Evolutionary conservation across 2,888 invertebrate genomes (phyloP), one percentile per base, ranked within the genome.

Genomic region (Caenorhabditis wallacei): DNA sequence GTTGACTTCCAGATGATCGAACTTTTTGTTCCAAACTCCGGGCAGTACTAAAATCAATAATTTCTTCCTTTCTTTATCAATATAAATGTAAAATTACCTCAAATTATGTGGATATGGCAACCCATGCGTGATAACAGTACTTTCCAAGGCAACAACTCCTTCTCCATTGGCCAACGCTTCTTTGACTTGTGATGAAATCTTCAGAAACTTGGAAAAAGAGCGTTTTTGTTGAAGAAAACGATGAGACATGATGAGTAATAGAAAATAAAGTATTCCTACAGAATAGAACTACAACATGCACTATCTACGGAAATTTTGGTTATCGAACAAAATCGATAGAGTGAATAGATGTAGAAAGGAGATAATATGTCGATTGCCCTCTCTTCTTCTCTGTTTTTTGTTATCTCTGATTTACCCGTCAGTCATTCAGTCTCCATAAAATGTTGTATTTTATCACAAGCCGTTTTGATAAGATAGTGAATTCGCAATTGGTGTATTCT

Each of bases 101-200:
- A 97, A 93, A 93, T 99, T 99, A 68, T 95, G 94, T 0, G 98
- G 98, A 93, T 95, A 95, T 0, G 98, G 97, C 96, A 99, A 96
- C 53, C 99, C 99, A 93, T 99, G 98, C 0, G 98, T 98, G 82
- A 99, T 96, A 84, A 99, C 97, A 0, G 99, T 97, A 8, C 97
- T 97, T 94, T 99, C 99, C 87, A 99, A 93, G 1, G 98, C 97
- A 20, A 99, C 97, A 80, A 98, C 94, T 20, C 86, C 89, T 63
- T 80, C 76, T 30, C 84, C 84, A 10, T 75, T 69, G 2, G 75
- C 66, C 18, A 89, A 66, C 1, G 89, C 89, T 46, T 85, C 66
- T 46, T 74, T 59, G 18, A 89, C 87, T 53, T 70, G 74, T 11
- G 76, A 69, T n/a, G 82, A 83, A 46, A 88, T 66, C 37, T 64